Evolutionary conservation across 2,888 invertebrate genomes (phyloP), one percentile per base, ranked within the genome.

Genomic region (Heliconius cydno): DNA sequence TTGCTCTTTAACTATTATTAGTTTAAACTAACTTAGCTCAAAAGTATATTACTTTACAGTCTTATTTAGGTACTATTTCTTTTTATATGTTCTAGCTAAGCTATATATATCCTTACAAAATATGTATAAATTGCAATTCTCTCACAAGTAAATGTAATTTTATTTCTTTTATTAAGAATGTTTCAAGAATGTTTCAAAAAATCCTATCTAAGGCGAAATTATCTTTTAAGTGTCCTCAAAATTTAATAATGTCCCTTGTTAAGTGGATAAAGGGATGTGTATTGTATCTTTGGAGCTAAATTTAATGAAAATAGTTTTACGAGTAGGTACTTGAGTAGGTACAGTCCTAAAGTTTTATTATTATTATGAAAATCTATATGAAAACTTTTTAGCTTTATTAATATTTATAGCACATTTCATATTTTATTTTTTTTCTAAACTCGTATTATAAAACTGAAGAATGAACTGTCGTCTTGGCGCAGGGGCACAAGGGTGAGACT

Each of bases 231-330:
- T 46, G 41, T 70, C 13, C 15, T 70, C 13, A 41, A 41, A 41
- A 41, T 70, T 70, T 41, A 41, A 25, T 25, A 70, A 7, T 70
- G 25, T 15, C 25, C 70, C 25, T 41, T 6, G 25, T 38, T 41
- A 67, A 67, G 38, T 9, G 41, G 41, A 41, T n/a, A 41, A 70
- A n/a, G 41, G 41, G 12, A 41, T 22, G 34, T 22, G 34, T 12
- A n/a, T 68, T 68, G n/a, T 70, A 25, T 25, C 13, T 13, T 70
- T 13, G 41, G 13, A 70, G 6, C 15, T 41, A 34, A 34, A 25
- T 15, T 41, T 38, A 68, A 68, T 68, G 38, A 70, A 41, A 70
- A 70, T 41, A 41, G 41, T 70, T 70, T 41, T 41, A 41, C 25
- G 15, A 25, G 13, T 9, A 60, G 10, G 10, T 68, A 41, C n/a